These are phyloP conservation scores for Hippoglossus hippoglossus DNA, from an alignment of 2,797 vertebrate genomes.

Conservation along the genomic window DNA sequence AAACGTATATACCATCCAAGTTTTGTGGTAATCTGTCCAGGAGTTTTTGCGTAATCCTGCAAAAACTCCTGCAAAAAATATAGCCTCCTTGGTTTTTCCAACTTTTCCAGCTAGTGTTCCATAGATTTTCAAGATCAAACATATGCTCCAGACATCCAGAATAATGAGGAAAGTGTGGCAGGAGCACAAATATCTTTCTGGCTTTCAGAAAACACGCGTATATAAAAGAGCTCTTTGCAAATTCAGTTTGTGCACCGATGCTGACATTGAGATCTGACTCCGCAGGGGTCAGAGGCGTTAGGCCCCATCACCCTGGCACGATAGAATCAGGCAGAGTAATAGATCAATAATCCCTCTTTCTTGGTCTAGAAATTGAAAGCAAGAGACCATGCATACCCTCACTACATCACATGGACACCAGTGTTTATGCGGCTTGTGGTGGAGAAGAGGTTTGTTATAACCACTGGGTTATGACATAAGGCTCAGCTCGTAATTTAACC, in stretches of 20 bases:
- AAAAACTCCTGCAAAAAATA: no score
- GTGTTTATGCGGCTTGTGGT: not conserved
- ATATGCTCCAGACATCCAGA: no score
- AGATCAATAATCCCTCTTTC: constrained; percentile 9
- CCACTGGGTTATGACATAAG: constrained; percentile 21
- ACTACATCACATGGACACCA: not conserved
- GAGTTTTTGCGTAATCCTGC: no score
- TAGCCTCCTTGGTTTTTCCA: no score
- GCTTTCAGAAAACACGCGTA: not conserved
- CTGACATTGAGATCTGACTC: constrained; percentile 16
- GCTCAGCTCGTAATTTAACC: constrained; percentile 40
- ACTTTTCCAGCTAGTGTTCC: no score
- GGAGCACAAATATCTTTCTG: not conserved
- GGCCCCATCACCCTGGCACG: not conserved
- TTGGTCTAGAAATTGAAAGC: constrained; percentile 15
- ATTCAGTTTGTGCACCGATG: constrained; percentile 15
- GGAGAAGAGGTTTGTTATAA: constrained; percentile 10
- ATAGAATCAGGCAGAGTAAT: constrained; percentile 18
- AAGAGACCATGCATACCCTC: not conserved
- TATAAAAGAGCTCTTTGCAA: not conserved
- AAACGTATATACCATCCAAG: no score
- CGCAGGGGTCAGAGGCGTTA: constrained; percentile 19
- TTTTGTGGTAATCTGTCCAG: no score
- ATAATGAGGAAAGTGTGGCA: not conserved
- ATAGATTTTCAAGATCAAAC: not conserved